A percentile compares a stretch with the other conserved stretches of the same genome.
Conservation (phyloP, 2,888 invertebrate genomes). For the Chelonus formosanus region DNA sequence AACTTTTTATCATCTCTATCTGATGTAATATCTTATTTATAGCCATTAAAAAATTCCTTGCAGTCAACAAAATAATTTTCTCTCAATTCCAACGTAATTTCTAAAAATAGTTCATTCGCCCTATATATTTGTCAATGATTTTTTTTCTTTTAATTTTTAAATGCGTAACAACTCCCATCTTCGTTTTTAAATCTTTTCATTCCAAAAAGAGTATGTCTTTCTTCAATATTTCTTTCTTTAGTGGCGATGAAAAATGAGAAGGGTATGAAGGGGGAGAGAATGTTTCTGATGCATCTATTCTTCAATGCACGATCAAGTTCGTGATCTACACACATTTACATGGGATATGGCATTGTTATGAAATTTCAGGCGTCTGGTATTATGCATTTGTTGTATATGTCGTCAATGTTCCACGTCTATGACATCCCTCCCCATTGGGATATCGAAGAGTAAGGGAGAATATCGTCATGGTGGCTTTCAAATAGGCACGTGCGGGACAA, state of each 20-base stretch:
- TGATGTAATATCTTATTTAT: no score
- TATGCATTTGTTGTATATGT: constrained; percentile 4
- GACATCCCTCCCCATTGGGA: background rate
- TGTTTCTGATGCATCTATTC: constrained; percentile 11
- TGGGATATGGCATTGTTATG: constrained; percentile 1
- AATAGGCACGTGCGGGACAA: constrained; percentile 26
- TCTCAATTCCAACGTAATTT: no score
- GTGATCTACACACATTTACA: background rate
- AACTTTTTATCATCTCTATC: no score
- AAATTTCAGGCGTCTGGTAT: constrained; percentile 20
- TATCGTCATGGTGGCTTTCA: constrained; percentile 20
- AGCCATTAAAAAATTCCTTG: no score
- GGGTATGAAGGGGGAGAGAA: background rate
- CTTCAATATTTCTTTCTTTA: background rate
- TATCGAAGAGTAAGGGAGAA: background rate
- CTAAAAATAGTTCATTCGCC: no score
- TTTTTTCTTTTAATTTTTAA: no score
- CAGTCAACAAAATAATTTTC: no score
- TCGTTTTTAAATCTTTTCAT: no score
- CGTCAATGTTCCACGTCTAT: background rate
- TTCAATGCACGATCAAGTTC: constrained; percentile 12
- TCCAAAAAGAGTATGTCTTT: background rate
- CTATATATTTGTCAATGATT: no score
- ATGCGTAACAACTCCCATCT: no score
- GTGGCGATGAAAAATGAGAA: background rate